A percentile compares a stretch with the other conserved stretches of the same genome.
Evolutionary conservation across 2,113 vertebrate species (phyloP).

Genomic region (Channa argus): DNA sequence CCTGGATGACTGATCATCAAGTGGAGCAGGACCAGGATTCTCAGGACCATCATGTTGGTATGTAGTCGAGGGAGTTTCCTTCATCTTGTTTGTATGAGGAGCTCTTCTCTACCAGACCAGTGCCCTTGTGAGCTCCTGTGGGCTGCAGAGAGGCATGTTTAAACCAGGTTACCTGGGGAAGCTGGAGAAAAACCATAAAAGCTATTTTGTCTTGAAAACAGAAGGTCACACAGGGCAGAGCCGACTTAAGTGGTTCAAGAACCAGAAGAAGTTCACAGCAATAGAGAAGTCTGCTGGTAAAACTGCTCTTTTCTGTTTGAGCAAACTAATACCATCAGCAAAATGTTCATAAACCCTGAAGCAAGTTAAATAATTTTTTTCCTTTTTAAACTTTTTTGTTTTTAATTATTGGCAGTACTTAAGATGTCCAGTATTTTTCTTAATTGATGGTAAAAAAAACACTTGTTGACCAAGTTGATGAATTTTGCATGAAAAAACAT

Average conservation of each 20-base stretch:
- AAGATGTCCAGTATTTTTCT: too few relatives aligned
- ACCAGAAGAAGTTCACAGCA: constrained; percentile 55
- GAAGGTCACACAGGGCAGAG: constrained; percentile 70
- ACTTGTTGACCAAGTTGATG: too few relatives aligned
- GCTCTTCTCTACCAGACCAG: constrained; percentile 39
- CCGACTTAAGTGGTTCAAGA: constrained; percentile 77
- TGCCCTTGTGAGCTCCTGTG: background rate
- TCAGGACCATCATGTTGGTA: rapidly evolving
- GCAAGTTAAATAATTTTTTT: too few relatives aligned
- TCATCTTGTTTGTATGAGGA: constrained; percentile 44
- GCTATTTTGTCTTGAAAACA: constrained; percentile 73
- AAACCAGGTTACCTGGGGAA: constrained; percentile 68
- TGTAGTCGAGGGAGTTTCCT: background rate
- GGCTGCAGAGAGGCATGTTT: constrained; percentile 54
- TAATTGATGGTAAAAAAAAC: too few relatives aligned
- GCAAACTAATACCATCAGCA: constrained; percentile 36
- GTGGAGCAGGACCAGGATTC: background rate
- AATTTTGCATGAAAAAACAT: too few relatives aligned
- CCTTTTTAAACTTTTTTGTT: too few relatives aligned
- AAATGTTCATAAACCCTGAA: too few relatives aligned
- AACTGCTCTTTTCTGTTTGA: constrained; percentile 35
- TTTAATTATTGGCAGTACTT: too few relatives aligned
- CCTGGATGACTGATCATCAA: background rate
- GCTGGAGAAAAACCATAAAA: constrained; percentile 14
- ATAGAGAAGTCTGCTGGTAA: constrained; percentile 53